Evolutionary conservation across 2,888 invertebrate species (phyloP), one percentile per base, ranked within the genome.

Genomic region (Cephonodes hylas): DNA sequence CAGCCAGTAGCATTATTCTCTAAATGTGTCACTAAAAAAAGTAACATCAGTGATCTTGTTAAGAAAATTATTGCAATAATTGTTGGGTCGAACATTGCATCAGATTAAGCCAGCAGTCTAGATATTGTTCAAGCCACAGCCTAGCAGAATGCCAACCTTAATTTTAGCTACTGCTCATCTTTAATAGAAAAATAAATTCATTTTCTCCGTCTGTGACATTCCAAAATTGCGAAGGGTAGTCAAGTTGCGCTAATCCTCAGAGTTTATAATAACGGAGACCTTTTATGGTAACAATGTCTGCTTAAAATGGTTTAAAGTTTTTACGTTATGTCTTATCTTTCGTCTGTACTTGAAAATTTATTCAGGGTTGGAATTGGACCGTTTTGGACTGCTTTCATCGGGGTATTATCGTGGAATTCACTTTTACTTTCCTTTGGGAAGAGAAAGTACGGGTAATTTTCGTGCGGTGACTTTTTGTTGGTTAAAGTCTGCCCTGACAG

Each of bases 351-450:
- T 53, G 27, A 6, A 31, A 53, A 53, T 53, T 31, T 53, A 53
- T 53, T 53, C 53, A 53, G 53, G 53, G 53, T 53, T 31, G 31
- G 31, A 53, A 53, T 53, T 53, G 53, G 53, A 53, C 53, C 10
- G 10, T 25, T 53, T 27, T 31, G 53, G 10, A 15, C 27, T n/a
- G n/a, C 27, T 53, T 27, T 15, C 27, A 18, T 31, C 22, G 18
- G 18, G 18, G 18, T 10, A 53, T 53, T 48, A 31, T 53, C 27
- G 8, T 53, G 27, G 8, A 4, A 53, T 31, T 53, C 31, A 18
- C 31, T 53, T 53, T 53, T 27, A 53, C 46, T 46, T 23, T 46
- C n/a, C 23, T 25, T n/a, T 13, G 1, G 13, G 18, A 46, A 22
- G 2, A 45, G 2, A 13, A 8, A 20, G 2, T 8, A n/a, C n/a